phyloP scores from a whole-genome alignment of 2,113 vertebrate species.

The Sander vitreus region DNA sequence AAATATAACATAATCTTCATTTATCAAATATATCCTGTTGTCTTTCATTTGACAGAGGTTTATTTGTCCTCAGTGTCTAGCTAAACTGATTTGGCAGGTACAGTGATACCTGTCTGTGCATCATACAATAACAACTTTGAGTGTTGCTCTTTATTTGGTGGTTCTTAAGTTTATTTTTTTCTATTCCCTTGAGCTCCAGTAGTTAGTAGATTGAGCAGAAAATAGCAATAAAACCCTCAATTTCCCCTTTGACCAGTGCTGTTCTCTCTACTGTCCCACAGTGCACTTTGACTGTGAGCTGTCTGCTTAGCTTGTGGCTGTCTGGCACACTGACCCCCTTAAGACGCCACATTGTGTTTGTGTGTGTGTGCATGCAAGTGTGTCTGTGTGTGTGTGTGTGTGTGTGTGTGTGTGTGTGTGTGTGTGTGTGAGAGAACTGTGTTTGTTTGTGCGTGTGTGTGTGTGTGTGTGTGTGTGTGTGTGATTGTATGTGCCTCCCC shows the following conservation, averaged over 20 bases:
- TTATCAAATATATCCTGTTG: neutral
- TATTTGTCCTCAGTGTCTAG: neutral
- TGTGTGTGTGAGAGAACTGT: constrained; percentile 18
- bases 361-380: neutral
- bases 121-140: neutral
- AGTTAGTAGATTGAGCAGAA: constrained; percentile 68
- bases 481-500: constrained; percentile 55
- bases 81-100: neutral
- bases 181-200: constrained; percentile 17
- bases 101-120: neutral
- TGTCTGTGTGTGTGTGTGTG: constrained; percentile 37
- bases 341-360: constrained; percentile 53
- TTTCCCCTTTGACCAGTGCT: constrained; percentile 53
- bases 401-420: constrained; percentile 38
- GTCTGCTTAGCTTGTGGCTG: constrained; percentile 72
- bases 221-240: constrained; percentile 52
- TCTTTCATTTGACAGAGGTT: neutral
- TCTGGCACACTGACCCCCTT: constrained; percentile 76
- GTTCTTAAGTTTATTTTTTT: neutral
- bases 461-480: neutral
- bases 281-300: constrained; percentile 64
- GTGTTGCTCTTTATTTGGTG: neutral
- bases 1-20: neutral
- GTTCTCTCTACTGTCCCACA: constrained; percentile 60
- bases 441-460: constrained; percentile 26